Conservation (phyloP, 2,113 vertebrate genomes). For the Ptilorrhoa leucosticta region DNA sequence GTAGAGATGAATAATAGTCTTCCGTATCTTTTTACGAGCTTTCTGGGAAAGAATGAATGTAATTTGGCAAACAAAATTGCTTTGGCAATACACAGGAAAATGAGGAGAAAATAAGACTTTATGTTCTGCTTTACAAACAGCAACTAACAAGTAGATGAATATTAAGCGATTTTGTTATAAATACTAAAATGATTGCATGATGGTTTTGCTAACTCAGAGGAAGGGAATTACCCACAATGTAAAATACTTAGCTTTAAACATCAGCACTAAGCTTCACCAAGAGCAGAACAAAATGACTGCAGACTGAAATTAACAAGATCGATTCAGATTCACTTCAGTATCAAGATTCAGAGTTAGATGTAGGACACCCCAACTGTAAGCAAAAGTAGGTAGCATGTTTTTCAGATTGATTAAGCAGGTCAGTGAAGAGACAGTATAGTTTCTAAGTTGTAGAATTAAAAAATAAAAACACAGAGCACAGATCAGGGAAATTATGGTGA, state of each 20-base stretch:
- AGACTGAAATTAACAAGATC: neutral
- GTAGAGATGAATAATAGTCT: neutral
- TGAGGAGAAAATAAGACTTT: slow-evolving; percentile 8
- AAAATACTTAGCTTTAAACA: neutral
- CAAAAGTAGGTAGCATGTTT: neutral
- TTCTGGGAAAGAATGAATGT: slow-evolving; percentile 12
- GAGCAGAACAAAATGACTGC: neutral
- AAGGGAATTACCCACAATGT: neutral
- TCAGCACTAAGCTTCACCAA: neutral
- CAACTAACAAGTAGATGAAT: neutral
- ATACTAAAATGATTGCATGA: neutral
- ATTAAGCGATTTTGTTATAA: neutral
- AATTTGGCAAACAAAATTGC: neutral
- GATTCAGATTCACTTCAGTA: neutral
- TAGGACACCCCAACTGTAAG: neutral
- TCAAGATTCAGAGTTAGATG: fast-evolving
- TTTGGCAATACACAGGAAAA: neutral
- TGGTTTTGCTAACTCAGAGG: neutral
- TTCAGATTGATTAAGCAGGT: neutral
- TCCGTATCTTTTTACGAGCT: neutral
- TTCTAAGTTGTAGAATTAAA: neutral
- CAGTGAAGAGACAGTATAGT: neutral
- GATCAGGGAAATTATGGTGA: neutral
- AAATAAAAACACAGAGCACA: neutral
- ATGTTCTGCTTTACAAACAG: slow-evolving; percentile 13